These are phyloP conservation scores for Branchipolynoe longqiensis DNA, from an alignment of 2,888 invertebrate genomes.

Conservation along the genomic window DNA sequence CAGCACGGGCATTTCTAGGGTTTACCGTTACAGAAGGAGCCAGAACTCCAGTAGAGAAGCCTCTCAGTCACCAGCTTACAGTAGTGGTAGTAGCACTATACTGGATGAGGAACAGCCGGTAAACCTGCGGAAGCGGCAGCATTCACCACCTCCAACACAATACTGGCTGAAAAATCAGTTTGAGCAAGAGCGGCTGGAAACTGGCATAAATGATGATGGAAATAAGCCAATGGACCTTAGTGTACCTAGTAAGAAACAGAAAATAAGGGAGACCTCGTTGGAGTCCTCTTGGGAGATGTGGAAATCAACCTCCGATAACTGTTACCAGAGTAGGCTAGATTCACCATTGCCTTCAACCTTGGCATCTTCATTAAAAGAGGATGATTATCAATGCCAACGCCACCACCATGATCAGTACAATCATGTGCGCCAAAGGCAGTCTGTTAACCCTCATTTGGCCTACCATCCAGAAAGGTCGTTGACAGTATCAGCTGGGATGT, in stretches of 20 bases:
- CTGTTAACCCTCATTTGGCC: not conserved
- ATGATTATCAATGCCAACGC: not conserved
- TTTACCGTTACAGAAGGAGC: not conserved
- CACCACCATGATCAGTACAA: not conserved
- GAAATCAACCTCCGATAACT: not conserved
- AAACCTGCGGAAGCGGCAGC: not conserved
- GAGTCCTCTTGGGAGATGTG: no score
- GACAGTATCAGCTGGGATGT: not conserved
- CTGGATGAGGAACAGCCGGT: not conserved
- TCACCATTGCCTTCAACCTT: not conserved
- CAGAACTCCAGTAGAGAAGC: not conserved
- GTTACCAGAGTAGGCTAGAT: not conserved
- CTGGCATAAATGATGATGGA: not conserved
- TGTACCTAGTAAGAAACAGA: not conserved
- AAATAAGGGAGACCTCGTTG: not conserved
- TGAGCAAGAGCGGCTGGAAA: not conserved
- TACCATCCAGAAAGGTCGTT: no score
- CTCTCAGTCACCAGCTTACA: no score
- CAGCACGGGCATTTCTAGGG: not conserved
- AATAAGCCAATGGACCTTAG: slow-evolving; percentile 30
- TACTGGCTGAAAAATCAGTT: not conserved
- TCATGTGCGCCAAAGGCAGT: no score
- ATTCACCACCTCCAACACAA: not conserved
- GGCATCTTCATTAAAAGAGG: not conserved
- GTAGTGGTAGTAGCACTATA: not conserved